A percentile compares a stretch with the other conserved stretches of the same genome.
Evolutionary conservation across 1,140 invertebrate genomes (phyloP).

Genomic region (Aphaenogaster rudis): DNA sequence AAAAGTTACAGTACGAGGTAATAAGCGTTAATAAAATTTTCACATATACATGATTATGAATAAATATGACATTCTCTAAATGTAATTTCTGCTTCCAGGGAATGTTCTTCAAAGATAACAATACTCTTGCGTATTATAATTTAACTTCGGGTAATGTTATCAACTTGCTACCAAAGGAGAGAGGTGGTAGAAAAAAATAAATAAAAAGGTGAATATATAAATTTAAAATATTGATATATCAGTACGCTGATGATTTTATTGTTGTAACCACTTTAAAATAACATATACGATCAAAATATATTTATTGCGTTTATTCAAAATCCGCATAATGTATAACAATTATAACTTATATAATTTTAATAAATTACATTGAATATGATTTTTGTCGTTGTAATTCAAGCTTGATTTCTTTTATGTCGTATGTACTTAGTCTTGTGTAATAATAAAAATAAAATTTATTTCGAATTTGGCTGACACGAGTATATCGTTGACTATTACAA

Average conservation of each 20-base stretch:
- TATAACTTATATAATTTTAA: slow-evolving; percentile 52
- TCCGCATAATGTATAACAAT: not conserved
- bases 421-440: slow-evolving; percentile 14
- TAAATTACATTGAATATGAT: slow-evolving; percentile 59
- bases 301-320: slow-evolving; percentile 38
- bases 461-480: not conserved
- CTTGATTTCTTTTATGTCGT: slow-evolving; percentile 20
- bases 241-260: not conserved
- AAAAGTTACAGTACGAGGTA: slow-evolving; percentile 97
- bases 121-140: slow-evolving; percentile 98
- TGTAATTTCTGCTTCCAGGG: slow-evolving; percentile 89
- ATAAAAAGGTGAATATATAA: slow-evolving; percentile 46
- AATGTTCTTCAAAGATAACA: slow-evolving; percentile 99
- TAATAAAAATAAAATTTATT: not conserved
- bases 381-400: slow-evolving; percentile 24
- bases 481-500: not conserved
- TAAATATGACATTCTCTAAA: slow-evolving; percentile 32
- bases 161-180: slow-evolving; percentile 97
- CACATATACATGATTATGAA: not conserved
- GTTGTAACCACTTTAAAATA: not conserved
- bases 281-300: slow-evolving; percentile 48
- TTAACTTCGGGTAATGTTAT: slow-evolving; percentile 94
- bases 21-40: slow-evolving; percentile 20
- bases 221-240: not conserved
- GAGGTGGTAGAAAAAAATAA: slow-evolving; percentile 99